phyloP scores from a whole-genome alignment of 2,888 invertebrate genomes.

The Brachypalpus laphriformis region DNA sequence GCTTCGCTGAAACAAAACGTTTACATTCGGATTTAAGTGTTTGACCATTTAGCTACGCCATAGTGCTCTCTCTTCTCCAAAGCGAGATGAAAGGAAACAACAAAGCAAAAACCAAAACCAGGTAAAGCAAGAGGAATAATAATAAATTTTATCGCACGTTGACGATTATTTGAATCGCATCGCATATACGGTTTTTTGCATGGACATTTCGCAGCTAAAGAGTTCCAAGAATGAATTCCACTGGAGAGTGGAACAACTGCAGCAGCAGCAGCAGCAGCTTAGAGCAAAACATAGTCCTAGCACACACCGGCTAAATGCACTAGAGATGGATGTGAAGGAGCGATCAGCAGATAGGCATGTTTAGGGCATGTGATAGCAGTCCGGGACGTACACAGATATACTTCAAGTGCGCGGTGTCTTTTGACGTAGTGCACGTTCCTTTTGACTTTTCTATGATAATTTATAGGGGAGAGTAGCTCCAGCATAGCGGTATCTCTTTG shows the following conservation, averaged over 20 bases:
- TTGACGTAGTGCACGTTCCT: constrained; percentile 44
- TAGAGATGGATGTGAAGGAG: constrained; percentile 31
- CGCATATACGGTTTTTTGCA: neutral
- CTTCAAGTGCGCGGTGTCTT: constrained; percentile 44
- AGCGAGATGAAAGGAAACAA: constrained; percentile 1
- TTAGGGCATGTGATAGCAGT: constrained; percentile 27
- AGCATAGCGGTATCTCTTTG: constrained; percentile 7
- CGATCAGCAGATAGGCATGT: constrained; percentile 56
- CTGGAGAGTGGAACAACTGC: constrained; percentile 11
- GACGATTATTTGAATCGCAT: constrained; percentile 55
- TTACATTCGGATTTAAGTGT: constrained; percentile 17
- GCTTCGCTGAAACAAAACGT: constrained; percentile 24
- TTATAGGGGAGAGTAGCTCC: constrained; percentile 59
- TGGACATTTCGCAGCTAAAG: constrained; percentile 11
- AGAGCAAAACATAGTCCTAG: neutral
- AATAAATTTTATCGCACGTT: constrained; percentile 57
- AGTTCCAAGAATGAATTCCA: constrained; percentile 41
- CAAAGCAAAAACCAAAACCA: neutral
- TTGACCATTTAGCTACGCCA: neutral
- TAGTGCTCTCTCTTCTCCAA: neutral
- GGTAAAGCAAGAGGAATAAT: constrained; percentile 33
- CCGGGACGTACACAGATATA: neutral
- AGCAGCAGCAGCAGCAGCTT: neutral
- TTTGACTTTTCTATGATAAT: constrained; percentile 47
- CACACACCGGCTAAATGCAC: constrained; percentile 16